Base-by-base conservation (phyloP, 2,113 vertebrate genomes). In the Lota lota region DNA sequence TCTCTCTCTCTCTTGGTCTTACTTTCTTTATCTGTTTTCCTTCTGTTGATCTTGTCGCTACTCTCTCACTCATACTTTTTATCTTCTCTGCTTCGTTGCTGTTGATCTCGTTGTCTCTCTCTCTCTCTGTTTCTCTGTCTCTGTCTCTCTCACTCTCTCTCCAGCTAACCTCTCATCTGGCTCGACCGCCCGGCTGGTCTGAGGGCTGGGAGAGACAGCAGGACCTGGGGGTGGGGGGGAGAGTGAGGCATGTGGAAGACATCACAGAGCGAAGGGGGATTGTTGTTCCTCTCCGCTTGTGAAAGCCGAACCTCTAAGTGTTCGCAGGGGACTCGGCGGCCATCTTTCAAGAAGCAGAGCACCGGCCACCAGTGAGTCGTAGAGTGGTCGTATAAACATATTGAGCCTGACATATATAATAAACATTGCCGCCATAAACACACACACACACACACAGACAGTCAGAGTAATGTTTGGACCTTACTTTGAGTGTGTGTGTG, bases 171-270 rank as follows among this genome's bases (percentile, higher is more conserved):
- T 69, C 28, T 28, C 28, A 28, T 56, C 53, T 17, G 1, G 15
- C 15, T 18, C 53, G 5, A 17, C 53, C 18, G 53, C 53, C 63
- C 18, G 70, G 36, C 77, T 73, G 61, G 76, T 74, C 71, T 72
- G 81, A 85, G 68, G 80, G 62, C 71, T 63, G 47, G 33, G 56
- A 33, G 67, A 67, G 71, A 61, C 65, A 70, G 66, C 69, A 64
- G 11, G 50, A 64, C 50, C 17, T 4, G 12, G 50, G 50, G 17
- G 64, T 58, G 58, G 36, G 24, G 70, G 67, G 80, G 82, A 80
- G 64, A 3, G 79, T 76, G 79, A 66, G 28, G 70, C 86, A 87
- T 87, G 79, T 88, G 88, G 87, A 89, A 90, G 84, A 77, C 76
- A 90, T 90, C 85, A 86, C 64, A 66, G 83, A 85, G 57, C 6